Evolutionary conservation across 2,888 invertebrate species (phyloP), one percentile per base, ranked within the genome.

Genomic region (Acleris laterana): DNA sequence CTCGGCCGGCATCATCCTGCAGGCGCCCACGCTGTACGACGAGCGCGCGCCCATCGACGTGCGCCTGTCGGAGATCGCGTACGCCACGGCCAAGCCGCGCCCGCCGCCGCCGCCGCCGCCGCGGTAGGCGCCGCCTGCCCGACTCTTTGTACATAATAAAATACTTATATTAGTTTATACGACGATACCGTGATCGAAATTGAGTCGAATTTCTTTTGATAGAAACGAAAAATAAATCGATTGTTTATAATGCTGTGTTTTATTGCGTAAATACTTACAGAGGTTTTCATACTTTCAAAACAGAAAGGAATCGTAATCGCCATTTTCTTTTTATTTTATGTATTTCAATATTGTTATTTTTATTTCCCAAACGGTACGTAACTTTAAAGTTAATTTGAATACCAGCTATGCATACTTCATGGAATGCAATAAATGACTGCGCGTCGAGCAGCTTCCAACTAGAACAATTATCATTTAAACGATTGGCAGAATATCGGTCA

Each of bases 11-110:
- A 98, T 98, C 85, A 98, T 98, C 81, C 94, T 98, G 74, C 98
- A 98, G 93, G 98, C 98, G 70, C 98, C 98, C 52, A 98, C 98
- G 68, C 94, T 98, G 71, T 98, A 98, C 94, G 98, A 98, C 92
- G 96, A 97, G 84, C 95, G 98, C 76, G 95, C 96, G 78, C 97
- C 98, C 71, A 97, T 98, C 84, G 97, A 97, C 91, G 96, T 97
- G 80, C 95, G 96, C 82, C 94, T 97, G 73, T 97, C 97, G 67
- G 97, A 98, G 94, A 97, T 98, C 81, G 97, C 97, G 80, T 96
- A 97, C 81, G 96, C 96, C 78, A 96, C 97, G 81, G 96, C 97
- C 87, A 97, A 97, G 93, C 97, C 97, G 77, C 96, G 91, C 58
- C 89, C 88, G 59, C 85, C 88, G 71, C 89, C 90, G 68, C 88